Evolutionary conservation across 1,140 invertebrate species (phyloP).

Genomic region (Rhopalosiphum padi): DNA sequence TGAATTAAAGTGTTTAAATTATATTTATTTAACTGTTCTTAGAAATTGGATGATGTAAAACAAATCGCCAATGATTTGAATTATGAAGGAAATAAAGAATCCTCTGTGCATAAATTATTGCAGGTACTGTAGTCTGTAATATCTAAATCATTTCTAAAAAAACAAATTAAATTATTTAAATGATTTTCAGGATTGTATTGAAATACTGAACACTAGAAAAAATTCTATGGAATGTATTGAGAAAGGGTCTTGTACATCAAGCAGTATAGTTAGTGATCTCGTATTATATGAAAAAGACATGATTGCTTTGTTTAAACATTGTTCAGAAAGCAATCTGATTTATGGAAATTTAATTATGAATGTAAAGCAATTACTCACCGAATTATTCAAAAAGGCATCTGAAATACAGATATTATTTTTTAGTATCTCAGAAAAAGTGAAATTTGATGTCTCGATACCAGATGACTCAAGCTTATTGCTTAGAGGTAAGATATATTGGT

Average conservation of each 20-base stretch:
- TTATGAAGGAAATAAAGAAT: constrained; percentile 11
- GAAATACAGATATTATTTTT: constrained; percentile 32
- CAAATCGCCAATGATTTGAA: background rate
- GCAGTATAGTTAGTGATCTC: background rate
- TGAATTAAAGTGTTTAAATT: background rate
- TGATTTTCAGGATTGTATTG: constrained; percentile 2
- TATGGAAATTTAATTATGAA: constrained; percentile 2
- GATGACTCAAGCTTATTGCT: background rate
- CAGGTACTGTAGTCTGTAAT: background rate
- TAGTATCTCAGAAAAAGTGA: constrained; percentile 1
- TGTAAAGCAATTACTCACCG: background rate
- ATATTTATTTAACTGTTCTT: background rate
- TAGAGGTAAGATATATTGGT: background rate
- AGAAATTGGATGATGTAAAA: constrained; percentile 4
- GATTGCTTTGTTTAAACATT: constrained; percentile 28
- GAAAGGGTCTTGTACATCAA: background rate
- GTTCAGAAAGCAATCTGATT: constrained; percentile 19
- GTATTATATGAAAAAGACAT: background rate
- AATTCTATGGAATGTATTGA: background rate
- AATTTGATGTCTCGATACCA: background rate
- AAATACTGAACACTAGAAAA: background rate
- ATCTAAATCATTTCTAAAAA: background rate
- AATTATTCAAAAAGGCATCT: constrained; percentile 25
- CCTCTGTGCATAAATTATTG: background rate
- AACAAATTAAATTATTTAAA: background rate